Base-by-base conservation (phyloP, 35 echinoderm and acorn worm species). In the Holothuria glaberrima region DNA sequence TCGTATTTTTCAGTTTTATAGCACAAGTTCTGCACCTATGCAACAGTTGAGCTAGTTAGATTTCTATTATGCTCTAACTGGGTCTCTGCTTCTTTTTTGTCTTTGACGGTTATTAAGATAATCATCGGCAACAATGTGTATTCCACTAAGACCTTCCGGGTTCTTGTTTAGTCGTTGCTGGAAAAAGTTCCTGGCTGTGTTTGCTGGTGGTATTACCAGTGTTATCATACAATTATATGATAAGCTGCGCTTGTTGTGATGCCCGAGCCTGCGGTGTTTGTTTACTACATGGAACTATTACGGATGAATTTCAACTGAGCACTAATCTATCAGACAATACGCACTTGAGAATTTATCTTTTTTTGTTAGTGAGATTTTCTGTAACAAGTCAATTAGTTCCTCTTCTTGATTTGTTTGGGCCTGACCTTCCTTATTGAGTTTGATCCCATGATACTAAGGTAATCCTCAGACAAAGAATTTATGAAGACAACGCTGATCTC, bases 41-140 rank as follows among this genome's bases (percentile, higher is more conserved):
- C 36, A 93, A 16, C 31, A 96, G 71, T 20, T 59, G 4, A 10
- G 44, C 10, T 28, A 26, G 21, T 22, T 13, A 96, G 13, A 59
- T 93, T 96, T 30, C 32, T 13, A 35, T 97, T 71, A 88, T 97
- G 94, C 71, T 97, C 89, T 25, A 36, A 34, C 31, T 78, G 67
- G 25, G 94, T 38, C 48, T 80, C 1, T 0, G 52, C 52, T 48
- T 48, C 76, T 80, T 34, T 80, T 48, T 48, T 30, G 12, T 38
- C 76, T 58, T 80, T 80, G 2, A 34, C 34, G 0, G 38, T 50
- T 34, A 80, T 30, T 12, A 80, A 22, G 10, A 80, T 48, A n/a
- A 26, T 80, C 76, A 21, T 80, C 75, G 22, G 63, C 63, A 3
- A 67, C 29, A 30, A 67, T 67, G 29, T 67, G 63, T 67, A 67